phyloP scores from a whole-genome alignment of 2,113 vertebrate species.

The Carlito syrichta region DNA sequence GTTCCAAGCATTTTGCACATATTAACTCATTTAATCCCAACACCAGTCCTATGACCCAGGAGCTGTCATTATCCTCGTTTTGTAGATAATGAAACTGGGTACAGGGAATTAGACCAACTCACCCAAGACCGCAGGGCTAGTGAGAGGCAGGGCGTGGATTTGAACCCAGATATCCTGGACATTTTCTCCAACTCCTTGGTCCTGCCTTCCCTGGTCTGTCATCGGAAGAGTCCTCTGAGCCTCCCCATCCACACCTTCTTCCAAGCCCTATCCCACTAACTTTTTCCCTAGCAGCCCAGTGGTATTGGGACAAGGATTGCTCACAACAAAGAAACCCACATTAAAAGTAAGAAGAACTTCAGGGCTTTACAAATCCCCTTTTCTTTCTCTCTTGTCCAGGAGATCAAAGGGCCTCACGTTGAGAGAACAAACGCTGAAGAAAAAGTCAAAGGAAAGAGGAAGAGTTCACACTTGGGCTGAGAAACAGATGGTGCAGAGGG shows the following conservation, averaged over 20 bases:
- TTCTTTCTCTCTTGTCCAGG: conserved; percentile 38
- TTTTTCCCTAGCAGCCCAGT: background rate
- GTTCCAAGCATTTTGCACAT: background rate
- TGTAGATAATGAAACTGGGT: background rate
- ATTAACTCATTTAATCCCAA: background rate
- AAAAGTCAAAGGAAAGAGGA: conserved; percentile 62
- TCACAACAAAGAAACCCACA: conserved; percentile 53
- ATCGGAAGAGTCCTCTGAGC: background rate
- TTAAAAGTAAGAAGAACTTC: conserved; percentile 61
- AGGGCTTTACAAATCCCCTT: background rate
- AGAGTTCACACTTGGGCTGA: conserved; percentile 79
- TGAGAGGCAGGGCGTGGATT: background rate
- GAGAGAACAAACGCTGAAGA: conserved; percentile 81
- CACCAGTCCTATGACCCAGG: background rate
- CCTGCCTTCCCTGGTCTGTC: background rate
- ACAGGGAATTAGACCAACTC: background rate
- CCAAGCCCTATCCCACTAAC: background rate
- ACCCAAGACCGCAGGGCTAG: background rate
- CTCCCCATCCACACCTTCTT: background rate
- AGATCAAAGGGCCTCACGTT: conserved; percentile 82
- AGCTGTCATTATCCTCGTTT: background rate
- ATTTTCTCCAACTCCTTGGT: background rate
- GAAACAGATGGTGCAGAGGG: conserved; percentile 81
- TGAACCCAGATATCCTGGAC: background rate
- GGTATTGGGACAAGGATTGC: background rate